Conservation (phyloP, 2,888 invertebrate genomes). For the Anorthoa munda region DNA sequence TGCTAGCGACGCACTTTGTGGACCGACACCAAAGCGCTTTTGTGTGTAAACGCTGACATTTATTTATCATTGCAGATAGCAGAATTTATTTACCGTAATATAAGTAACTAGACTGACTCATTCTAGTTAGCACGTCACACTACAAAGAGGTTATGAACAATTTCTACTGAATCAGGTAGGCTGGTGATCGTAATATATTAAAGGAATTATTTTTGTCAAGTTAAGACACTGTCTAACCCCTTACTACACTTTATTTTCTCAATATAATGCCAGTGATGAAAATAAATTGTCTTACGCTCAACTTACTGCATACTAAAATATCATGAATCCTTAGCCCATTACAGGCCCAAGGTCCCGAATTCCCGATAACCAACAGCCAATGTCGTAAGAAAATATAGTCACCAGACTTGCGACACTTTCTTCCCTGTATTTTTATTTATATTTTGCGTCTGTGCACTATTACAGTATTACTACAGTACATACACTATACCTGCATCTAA, state of each 20-base stretch:
- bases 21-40: constrained; percentile 54
- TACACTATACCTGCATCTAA: background rate
- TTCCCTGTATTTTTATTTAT: background rate
- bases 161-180: background rate
- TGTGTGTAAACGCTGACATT: constrained; percentile 51
- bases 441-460: background rate
- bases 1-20: constrained; percentile 46
- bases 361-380: too few relatives aligned
- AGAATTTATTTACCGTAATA: constrained; percentile 35
- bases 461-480: background rate
- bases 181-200: background rate
- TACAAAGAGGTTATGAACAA: background rate
- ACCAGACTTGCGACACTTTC: background rate
- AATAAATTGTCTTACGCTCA: constrained; percentile 2
- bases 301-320: background rate
- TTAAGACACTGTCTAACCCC: background rate
- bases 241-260: background rate
- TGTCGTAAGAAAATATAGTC: background rate
- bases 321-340: background rate
- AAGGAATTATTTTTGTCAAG: constrained; percentile 2
- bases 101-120: background rate
- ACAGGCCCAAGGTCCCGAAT: background rate
- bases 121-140: constrained; percentile 7
- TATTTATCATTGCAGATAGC: constrained; percentile 48
- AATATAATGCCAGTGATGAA: background rate